Conservation (phyloP, 2,113 vertebrate genomes). For the Ochotona princeps region DNA sequence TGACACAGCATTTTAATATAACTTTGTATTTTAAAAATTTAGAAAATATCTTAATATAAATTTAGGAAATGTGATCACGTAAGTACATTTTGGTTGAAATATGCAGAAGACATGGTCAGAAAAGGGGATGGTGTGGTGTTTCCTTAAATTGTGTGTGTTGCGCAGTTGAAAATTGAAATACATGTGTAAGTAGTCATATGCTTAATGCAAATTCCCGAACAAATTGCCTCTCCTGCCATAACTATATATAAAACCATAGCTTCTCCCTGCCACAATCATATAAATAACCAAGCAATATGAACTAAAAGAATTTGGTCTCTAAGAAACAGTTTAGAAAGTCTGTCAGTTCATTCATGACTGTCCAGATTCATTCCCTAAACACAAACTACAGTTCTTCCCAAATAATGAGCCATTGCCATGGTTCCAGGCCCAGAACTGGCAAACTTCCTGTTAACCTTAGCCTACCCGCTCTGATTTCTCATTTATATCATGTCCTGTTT, state of each 20-base stretch:
- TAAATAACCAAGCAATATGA: constrained; percentile 71
- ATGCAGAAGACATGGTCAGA: not conserved
- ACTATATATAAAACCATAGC: constrained; percentile 58
- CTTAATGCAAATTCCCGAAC: constrained; percentile 63
- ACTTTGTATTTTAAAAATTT: constrained; percentile 43
- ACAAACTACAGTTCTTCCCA: constrained; percentile 77
- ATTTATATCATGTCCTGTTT: constrained; percentile 75
- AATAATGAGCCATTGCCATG: constrained; percentile 75
- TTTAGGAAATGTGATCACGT: constrained; percentile 11
- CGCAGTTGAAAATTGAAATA: constrained; percentile 23
- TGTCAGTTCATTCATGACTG: constrained; percentile 79
- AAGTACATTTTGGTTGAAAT: not conserved
- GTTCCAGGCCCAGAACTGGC: constrained; percentile 66
- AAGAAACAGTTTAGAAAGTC: constrained; percentile 77
- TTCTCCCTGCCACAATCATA: constrained; percentile 22
- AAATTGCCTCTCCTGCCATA: constrained; percentile 45
- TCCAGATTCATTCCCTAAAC: constrained; percentile 79
- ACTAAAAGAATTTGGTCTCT: constrained; percentile 67
- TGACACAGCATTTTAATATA: not conserved
- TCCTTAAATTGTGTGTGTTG: constrained; percentile 45
- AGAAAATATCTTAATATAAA: constrained; percentile 29
- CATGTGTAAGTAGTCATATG: constrained; percentile 18
- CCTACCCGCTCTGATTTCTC: constrained; percentile 73
- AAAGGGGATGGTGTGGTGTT: not conserved
- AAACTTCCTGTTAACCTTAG: constrained; percentile 76